A percentile compares a stretch with the other conserved stretches of the same genome.
phyloP scores from a whole-genome alignment of 2,888 invertebrate genomes.

The Leptinotarsa juncta region DNA sequence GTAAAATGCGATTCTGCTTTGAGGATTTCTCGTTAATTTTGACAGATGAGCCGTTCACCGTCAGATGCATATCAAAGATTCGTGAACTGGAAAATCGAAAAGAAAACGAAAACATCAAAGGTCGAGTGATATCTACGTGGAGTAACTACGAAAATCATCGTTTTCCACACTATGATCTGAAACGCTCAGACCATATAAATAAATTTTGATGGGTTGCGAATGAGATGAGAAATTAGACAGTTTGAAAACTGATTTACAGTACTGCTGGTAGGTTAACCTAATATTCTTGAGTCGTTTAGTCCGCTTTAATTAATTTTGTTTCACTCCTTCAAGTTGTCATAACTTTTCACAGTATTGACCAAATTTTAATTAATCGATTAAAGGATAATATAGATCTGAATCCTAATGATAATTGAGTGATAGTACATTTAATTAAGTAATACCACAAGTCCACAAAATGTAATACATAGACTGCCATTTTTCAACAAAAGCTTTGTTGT shows the following conservation, averaged over 20 bases:
- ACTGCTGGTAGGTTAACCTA: too few relatives aligned
- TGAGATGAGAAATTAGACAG: too few relatives aligned
- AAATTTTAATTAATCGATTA: background rate
- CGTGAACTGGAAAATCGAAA: background rate
- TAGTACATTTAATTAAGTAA: too few relatives aligned
- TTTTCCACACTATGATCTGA: background rate
- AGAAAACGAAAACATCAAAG: conserved; percentile 1
- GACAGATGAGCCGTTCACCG: background rate
- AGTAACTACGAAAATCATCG: background rate
- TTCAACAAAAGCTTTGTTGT: too few relatives aligned
- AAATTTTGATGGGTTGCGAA: too few relatives aligned
- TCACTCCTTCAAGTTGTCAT: background rate
- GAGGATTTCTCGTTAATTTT: background rate
- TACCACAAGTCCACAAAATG: too few relatives aligned
- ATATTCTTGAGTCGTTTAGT: too few relatives aligned
- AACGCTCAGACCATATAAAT: background rate
- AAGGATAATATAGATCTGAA: too few relatives aligned
- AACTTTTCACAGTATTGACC: background rate
- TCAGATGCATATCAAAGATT: background rate
- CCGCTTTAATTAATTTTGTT: background rate
- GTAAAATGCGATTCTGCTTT: background rate
- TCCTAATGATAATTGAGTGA: too few relatives aligned
- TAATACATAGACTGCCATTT: too few relatives aligned
- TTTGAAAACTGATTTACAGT: too few relatives aligned
- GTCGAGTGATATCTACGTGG: background rate